Evolutionary conservation across 1,140 invertebrate genomes (phyloP).

Genomic region (Zaprionus ornatus): DNA sequence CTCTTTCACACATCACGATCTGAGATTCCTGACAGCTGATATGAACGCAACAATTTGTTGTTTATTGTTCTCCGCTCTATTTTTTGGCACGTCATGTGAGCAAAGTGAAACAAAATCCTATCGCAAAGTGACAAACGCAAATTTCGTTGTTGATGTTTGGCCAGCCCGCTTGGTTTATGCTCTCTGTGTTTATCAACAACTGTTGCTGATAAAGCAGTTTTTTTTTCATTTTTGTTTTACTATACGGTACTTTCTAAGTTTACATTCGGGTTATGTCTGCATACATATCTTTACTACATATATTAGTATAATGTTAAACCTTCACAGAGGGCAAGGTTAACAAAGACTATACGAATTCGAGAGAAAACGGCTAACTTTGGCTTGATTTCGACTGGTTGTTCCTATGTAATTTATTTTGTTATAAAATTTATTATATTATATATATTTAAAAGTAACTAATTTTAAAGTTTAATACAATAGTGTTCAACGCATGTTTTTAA

Average conservation of each 20-base stretch:
- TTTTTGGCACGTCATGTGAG: conserved; percentile 25
- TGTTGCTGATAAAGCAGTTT: conserved; percentile 9
- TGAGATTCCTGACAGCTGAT: conserved; percentile 23
- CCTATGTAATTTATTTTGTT: no score
- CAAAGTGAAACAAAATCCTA: conserved; percentile 7
- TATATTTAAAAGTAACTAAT: no score
- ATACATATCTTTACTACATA: not conserved
- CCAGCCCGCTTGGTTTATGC: conserved; percentile 6
- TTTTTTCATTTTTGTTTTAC: not conserved
- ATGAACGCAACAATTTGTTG: not conserved
- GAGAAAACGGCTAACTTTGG: no score
- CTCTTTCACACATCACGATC: not conserved
- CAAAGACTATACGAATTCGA: no score
- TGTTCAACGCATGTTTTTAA: no score
- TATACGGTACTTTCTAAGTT: not conserved
- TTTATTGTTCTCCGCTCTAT: not conserved
- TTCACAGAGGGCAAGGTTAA: not conserved
- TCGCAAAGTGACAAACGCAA: conserved; percentile 57
- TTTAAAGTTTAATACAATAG: no score
- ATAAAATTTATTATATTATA: no score
- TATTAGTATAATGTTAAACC: not conserved
- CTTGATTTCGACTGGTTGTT: no score
- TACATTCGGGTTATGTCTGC: not conserved
- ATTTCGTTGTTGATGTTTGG: conserved; percentile 41
- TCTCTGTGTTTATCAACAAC: conserved; percentile 6